Base-by-base conservation (phyloP, 2,113 vertebrate genomes). In the Catharus fuscescens region DNA sequence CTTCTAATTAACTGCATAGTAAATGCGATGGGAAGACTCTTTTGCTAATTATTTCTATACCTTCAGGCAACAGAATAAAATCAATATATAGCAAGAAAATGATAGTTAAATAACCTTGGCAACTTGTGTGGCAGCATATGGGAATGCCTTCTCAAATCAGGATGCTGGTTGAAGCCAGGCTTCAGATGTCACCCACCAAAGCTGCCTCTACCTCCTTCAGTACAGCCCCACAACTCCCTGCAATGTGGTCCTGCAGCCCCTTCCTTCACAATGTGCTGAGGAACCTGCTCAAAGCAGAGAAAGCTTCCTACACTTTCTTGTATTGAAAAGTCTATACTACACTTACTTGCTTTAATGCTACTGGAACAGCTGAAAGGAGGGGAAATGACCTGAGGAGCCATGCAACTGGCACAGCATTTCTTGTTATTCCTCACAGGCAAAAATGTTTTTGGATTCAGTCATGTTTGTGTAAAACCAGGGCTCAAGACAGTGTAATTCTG, bases 31-130 rank as follows among this genome's bases (percentile, higher is more conserved):
- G 92, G 90, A 95, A 91, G 54, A 78, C 47, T 92, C 67, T 70
- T 93, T 52, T 94, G 86, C 81, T 96, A 94, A 97, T 97, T 97
- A 93, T 96, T 97, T 90, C 38, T 91, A 42, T 83, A 8, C 85
- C 90, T 80, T 90, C 78, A 86, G 93, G 94, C 95, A 96, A 78
- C 3, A 44, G 54, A 95, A 94, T 73, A 73, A 87, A 90, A 96
- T 95, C 94, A 95, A 92, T 96, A 92, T 32, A 44, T n/a, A 77
- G 12, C 16, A 86, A 93, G 71, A 93, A 90, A 82, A 92, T 36
- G 8, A 91, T 82, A 72, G 48, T 80, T 85, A 76, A 95, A 95
- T 73, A 92, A 50, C 56, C 21, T 44, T 47, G 56, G 50, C 60
- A 90, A 64, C 67, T 67, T 88, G 54, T 47, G 1, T 44, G 20